Evolutionary conservation across 2,797 vertebrate species (phyloP), one percentile per base, ranked within the genome.

Genomic region (Muraenolepis orangiensis): DNA sequence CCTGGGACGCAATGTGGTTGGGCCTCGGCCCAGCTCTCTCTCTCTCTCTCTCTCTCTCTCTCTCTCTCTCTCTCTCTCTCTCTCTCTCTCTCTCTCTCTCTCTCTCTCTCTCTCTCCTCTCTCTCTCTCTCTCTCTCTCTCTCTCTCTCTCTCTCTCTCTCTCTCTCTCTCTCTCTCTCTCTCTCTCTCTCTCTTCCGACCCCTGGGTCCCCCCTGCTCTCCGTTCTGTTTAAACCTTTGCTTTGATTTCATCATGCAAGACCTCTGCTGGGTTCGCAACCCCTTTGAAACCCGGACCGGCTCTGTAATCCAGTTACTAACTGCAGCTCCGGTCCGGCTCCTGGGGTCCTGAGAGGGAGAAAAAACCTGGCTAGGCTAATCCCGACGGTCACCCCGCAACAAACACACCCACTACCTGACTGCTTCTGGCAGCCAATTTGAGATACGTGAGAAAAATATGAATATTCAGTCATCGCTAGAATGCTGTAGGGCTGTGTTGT

Each of bases 171-270:
- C n/a, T n/a, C n/a, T n/a, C n/a, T n/a, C n/a, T n/a, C n/a, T n/a
- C n/a, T n/a, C n/a, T n/a, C 84, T 80, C 18, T 89, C 91, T 92
- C 95, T 95, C 94, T 91, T 88, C 91, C 91, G 91, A 95, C 95
- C 94, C 91, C 89, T 90, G 92, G 93, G 91, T 87, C 93, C 81
- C 87, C 87, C 87, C 87, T 84, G 78, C 73, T 12, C 10, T 83
- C 84, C 80, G 75, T 91, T 85, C 92, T 91, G 93, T 94, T 91
- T 93, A 91, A 95, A 93, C 96, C 98, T 96, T 95, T 96, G 97
- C 95, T 96, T 96, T 95, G 95, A 98, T 98, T 97, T 94, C 95
- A 96, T 98, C 96, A 97, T 91, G 93, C 93, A 93, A 93, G 95
- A 94, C 93, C 92, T 95, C 95, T 94, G 93, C 95, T 94, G 94